These are phyloP conservation scores for Xiphophorus maculatus DNA, from an alignment of 2,113 vertebrate species.

Conservation along the genomic window DNA sequence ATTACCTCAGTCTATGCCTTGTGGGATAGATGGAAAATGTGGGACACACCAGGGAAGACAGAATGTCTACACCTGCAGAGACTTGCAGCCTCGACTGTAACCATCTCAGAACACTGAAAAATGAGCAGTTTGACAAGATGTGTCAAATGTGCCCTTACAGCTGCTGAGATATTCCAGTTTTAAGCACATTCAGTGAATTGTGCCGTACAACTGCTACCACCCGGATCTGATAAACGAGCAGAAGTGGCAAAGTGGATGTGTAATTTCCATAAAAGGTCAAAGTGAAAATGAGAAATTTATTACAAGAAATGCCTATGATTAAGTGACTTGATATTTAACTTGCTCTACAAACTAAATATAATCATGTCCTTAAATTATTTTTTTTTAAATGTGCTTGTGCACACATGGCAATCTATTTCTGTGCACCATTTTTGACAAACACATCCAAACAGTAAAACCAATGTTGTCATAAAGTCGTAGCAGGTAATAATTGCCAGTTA, in stretches of 20 bases:
- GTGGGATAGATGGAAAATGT: conserved; percentile 47
- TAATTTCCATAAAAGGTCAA: conserved; percentile 63
- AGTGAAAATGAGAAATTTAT: conserved; percentile 37
- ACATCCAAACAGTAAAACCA: conserved; percentile 11
- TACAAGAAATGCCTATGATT: conserved; percentile 25
- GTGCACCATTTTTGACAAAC: conserved; percentile 6
- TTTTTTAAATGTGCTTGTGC: not conserved
- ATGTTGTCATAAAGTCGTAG: conserved; percentile 19
- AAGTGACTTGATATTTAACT: conserved; percentile 40
- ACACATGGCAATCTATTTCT: not conserved
- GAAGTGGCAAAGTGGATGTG: conserved; percentile 41
- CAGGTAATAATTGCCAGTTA: conserved; percentile 44
- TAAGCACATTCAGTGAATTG: conserved; percentile 52
- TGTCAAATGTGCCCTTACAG: conserved; percentile 65
- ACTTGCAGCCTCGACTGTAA: conserved; percentile 51
- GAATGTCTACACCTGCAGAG: conserved; percentile 58
- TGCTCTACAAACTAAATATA: conserved; percentile 22
- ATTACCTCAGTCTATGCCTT: conserved; percentile 36
- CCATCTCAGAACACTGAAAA: conserved; percentile 52
- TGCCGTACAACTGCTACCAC: conserved; percentile 36
- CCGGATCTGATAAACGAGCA: conserved; percentile 40
- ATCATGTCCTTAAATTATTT: conserved; percentile 26
- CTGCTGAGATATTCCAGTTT: conserved; percentile 53
- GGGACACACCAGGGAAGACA: conserved; percentile 59
- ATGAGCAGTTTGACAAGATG: conserved; percentile 62